A percentile compares a stretch with the other conserved stretches of the same genome.
Evolutionary conservation across 1,140 invertebrate species (phyloP).

Genomic region (Sycophaga agraensis): DNA sequence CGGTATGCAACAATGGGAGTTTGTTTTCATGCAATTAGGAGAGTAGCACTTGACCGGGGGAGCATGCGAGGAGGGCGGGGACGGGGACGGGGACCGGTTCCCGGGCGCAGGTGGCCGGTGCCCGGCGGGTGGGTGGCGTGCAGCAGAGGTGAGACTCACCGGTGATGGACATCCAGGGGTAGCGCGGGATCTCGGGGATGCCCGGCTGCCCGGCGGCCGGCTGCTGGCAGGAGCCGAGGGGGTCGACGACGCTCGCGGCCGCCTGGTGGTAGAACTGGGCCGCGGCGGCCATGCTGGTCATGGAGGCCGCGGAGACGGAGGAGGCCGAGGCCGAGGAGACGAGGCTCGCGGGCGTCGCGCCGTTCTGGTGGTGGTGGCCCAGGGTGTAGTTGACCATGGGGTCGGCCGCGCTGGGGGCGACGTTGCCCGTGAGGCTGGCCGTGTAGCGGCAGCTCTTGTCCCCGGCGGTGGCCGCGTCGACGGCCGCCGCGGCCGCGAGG

Average conservation of each 20-base stretch:
- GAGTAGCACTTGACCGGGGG: neutral
- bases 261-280: slow-evolving; percentile 86
- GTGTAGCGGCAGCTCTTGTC: slow-evolving; percentile 81
- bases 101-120: too few relatives aligned
- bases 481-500: slow-evolving; percentile 63
- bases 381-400: slow-evolving; percentile 80
- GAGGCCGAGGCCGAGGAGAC: slow-evolving; percentile 59
- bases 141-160: slow-evolving; percentile 65
- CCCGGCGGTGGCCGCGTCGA: slow-evolving; percentile 59
- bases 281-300: slow-evolving; percentile 77
- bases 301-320: slow-evolving; percentile 66
- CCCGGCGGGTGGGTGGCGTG: neutral
- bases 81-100: neutral
- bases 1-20: slow-evolving; percentile 12
- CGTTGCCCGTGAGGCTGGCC: slow-evolving; percentile 65
- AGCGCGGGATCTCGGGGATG: slow-evolving; percentile 84
- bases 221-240: slow-evolving; percentile 67
- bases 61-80: neutral
- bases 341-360: slow-evolving; percentile 61
- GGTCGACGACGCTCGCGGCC: slow-evolving; percentile 67
- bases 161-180: slow-evolving; percentile 97
- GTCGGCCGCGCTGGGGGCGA: slow-evolving; percentile 62
- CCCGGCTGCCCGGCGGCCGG: slow-evolving; percentile 69
- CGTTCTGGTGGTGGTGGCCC: slow-evolving; percentile 75
- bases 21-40: slow-evolving; percentile 21